phyloP scores from a whole-genome alignment of 2,797 vertebrate genomes.

The Molossus alvarezi region DNA sequence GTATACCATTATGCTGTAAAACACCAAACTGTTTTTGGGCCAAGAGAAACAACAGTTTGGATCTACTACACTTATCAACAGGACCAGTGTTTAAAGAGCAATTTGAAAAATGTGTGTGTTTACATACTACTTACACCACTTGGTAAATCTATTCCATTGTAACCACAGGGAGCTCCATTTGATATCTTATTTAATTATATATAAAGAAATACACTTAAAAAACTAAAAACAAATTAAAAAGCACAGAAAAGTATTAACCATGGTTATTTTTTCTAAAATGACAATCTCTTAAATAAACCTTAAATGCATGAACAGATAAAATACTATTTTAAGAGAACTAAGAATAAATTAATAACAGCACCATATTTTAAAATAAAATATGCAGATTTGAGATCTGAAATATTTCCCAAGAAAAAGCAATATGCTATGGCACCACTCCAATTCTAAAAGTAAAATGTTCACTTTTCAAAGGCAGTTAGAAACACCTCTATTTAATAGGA shows the following conservation, averaged over 20 bases:
- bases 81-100: constrained; percentile 23
- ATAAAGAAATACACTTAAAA: constrained; percentile 77
- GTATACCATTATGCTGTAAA: constrained; percentile 45
- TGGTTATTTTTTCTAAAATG: constrained; percentile 69
- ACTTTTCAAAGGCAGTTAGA: constrained; percentile 58
- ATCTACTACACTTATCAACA: constrained; percentile 12
- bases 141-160: constrained; percentile 91
- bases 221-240: neutral
- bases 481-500: constrained; percentile 54
- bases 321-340: constrained; percentile 42
- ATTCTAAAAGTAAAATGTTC: constrained; percentile 71
- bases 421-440: neutral
- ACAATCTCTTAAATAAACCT: constrained; percentile 71
- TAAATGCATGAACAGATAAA: constrained; percentile 55
- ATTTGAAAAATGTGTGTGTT: constrained; percentile 58
- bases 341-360: constrained; percentile 46
- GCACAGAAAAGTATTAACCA: constrained; percentile 57
- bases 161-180: constrained; percentile 88
- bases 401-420: constrained; percentile 49
- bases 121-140: constrained; percentile 87
- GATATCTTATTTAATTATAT: constrained; percentile 88
- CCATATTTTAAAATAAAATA: constrained; percentile 52
- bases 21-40: constrained; percentile 40
- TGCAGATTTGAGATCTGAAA: constrained; percentile 31
- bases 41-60: constrained; percentile 54